phyloP scores from a whole-genome alignment of 2,797 vertebrate genomes.

The Gobionotothen gibberifrons region DNA sequence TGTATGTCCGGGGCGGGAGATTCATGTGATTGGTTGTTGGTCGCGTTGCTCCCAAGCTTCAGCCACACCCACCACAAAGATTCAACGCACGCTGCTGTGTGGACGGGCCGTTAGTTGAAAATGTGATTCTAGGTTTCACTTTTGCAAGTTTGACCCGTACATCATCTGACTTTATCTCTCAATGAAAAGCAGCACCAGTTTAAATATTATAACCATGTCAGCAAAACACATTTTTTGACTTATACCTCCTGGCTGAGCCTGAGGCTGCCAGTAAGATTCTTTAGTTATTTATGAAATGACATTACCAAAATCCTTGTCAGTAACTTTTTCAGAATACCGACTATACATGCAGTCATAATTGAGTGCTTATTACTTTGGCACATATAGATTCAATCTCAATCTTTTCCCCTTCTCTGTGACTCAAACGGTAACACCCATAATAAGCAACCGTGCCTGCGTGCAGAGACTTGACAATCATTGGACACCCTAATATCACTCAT shows the following conservation, averaged over 20 bases:
- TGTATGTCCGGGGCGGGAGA: too few species aligned
- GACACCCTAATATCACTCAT: constrained; percentile 12
- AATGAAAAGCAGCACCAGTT: too few species aligned
- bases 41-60: too few species aligned
- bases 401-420: neutral
- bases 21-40: too few species aligned
- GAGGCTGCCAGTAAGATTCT: constrained; percentile 9
- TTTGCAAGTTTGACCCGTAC: too few species aligned
- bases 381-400: too few species aligned
- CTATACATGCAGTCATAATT: constrained; percentile 12
- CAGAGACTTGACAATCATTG: constrained; percentile 16
- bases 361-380: too few species aligned
- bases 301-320: too few species aligned
- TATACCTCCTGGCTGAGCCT: constrained; percentile 38
- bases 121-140: too few species aligned
- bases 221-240: constrained; percentile 19
- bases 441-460: constrained; percentile 14
- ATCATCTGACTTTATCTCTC: too few species aligned
- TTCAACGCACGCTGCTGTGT: too few species aligned
- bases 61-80: too few species aligned
- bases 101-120: neutral
- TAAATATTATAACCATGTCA: constrained; percentile 4
- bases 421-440: constrained; percentile 32
- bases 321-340: neutral
- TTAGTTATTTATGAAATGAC: neutral